Evolutionary conservation across 2,797 vertebrate species (phyloP), one percentile per base, ranked within the genome.

Genomic region (Decapterus maruadsi): DNA sequence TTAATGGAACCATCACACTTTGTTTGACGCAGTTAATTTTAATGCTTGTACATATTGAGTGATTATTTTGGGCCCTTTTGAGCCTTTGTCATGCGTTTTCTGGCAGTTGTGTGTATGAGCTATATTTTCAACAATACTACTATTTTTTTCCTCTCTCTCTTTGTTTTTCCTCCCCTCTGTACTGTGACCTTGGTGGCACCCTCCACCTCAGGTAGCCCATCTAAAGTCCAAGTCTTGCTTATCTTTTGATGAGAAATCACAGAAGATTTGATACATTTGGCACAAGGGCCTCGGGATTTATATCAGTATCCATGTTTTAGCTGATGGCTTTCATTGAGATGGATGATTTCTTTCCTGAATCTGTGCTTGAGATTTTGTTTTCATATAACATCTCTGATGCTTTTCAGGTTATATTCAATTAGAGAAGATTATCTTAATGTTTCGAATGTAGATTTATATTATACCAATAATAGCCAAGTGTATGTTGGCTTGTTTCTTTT

Each of bases 401-500:
- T 97, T 95, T 89, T 86, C 93, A 93, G 95, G 96, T 95, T 96
- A 93, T 93, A 94, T 90, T 94, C 87, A 94, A 90, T 94, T 95
- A 95, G 94, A 93, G 86, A 87, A 94, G 87, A 92, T 91, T 94
- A 95, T 95, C 92, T 93, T 94, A 93, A 93, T 93, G 92, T 95
- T 92, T 94, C 89, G 94, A 96, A 96, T 96, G 95, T 96, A 95
- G 94, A 95, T 96, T 96, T 96, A 94, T 96, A 95, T 90, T 94
- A 94, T 95, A 95, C 93, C 93, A 92, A 94, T 93, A 89, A 94
- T 88, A 90, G 95, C 95, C 95, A 94, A 94, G 90, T 95, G 92
- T 95, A 95, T 94, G 93, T 95, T 95, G 95, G 94, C 94, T 93
- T 93, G 88, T 94, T 93, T 89, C 85, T 87, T 91, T 84, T 92